Conservation (phyloP, 2,888 invertebrate species). For the Xanthia icteritia region DNA sequence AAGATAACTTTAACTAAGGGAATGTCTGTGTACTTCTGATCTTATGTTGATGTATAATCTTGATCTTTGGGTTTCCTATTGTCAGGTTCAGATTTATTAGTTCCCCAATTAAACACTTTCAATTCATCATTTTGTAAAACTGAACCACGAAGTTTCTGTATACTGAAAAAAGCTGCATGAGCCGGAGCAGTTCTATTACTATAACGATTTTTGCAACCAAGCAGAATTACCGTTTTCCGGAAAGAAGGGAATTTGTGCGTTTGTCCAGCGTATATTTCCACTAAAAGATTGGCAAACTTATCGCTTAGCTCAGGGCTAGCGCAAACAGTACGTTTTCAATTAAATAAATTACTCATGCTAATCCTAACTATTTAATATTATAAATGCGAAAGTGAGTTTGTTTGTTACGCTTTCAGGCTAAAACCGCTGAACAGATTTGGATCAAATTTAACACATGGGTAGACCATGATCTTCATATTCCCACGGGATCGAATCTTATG, state of each 20-base stretch:
- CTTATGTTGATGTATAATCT: slow-evolving; percentile 24
- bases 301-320: background rate
- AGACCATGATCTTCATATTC: too few species aligned
- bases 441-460: too few species aligned
- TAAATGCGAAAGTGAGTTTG: too few species aligned
- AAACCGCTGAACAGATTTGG: too few species aligned
- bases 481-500: too few species aligned
- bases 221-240: background rate
- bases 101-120: background rate
- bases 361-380: background rate
- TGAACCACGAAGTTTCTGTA: background rate
- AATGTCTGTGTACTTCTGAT: slow-evolving; percentile 6
- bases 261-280: background rate
- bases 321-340: background rate
- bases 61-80: slow-evolving; percentile 18
- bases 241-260: background rate
- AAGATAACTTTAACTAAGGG: slow-evolving; percentile 21
- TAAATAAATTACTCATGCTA: background rate
- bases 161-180: background rate
- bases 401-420: too few species aligned
- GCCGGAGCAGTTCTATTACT: background rate
- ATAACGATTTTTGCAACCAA: background rate
- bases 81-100: background rate
- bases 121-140: background rate
- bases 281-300: background rate